phyloP scores from a whole-genome alignment of 2,113 vertebrate genomes.

The Phylloscopus trochiloides region DNA sequence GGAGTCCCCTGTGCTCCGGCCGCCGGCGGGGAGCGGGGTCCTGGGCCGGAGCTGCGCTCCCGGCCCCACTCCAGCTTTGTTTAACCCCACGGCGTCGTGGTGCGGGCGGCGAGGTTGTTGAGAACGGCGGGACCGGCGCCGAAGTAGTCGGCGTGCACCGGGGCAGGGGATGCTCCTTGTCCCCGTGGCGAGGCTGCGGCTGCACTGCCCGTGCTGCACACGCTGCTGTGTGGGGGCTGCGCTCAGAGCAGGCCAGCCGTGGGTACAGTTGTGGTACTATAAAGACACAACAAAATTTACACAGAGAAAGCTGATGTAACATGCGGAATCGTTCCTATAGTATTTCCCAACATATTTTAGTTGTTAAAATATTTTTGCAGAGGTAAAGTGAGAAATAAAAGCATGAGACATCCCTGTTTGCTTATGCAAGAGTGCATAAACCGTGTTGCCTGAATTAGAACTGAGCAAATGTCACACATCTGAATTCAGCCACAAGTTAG shows the following conservation, averaged over 20 bases:
- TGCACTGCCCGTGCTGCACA: background rate
- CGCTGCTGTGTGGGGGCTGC: background rate
- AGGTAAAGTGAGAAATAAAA: background rate
- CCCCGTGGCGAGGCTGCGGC: background rate
- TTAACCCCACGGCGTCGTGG: background rate
- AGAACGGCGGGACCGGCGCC: background rate
- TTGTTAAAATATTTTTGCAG: background rate
- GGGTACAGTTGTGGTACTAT: accelerated
- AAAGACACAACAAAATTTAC: accelerated
- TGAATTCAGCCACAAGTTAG: background rate
- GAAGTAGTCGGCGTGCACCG: background rate
- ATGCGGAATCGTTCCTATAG: accelerated
- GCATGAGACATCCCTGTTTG: background rate
- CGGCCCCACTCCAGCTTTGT: background rate
- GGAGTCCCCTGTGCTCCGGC: background rate
- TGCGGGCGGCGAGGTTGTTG: accelerated
- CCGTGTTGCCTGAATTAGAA: background rate
- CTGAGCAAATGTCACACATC: background rate
- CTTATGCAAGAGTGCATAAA: background rate
- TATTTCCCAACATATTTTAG: background rate
- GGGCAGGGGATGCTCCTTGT: background rate
- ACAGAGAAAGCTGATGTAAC: background rate
- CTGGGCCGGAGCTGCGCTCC: background rate
- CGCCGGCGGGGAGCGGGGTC: background rate
- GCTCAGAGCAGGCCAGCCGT: background rate